Conservation (phyloP, 2,797 vertebrate species). For the Sylvilagus floridanus region DNA sequence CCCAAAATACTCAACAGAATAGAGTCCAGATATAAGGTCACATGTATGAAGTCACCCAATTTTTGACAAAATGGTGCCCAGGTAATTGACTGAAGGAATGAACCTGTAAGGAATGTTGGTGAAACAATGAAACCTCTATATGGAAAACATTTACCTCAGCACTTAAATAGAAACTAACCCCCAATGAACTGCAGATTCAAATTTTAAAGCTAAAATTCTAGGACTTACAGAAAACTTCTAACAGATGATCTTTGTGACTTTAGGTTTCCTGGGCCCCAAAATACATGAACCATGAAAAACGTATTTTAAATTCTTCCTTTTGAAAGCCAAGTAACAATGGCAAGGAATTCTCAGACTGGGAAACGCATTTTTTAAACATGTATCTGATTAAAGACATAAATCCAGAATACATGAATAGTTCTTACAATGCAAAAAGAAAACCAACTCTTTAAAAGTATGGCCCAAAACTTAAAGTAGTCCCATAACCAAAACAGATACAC, state of each 20-base stretch:
- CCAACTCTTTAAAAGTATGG: constrained; percentile 11
- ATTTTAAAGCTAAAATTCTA: constrained; percentile 37
- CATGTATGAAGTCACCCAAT: background rate
- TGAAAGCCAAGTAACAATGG: constrained; percentile 42
- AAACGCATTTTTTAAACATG: background rate
- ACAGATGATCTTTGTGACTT: background rate
- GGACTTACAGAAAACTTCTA: background rate
- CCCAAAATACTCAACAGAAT: background rate
- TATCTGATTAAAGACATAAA: constrained; percentile 31
- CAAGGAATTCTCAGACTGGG: background rate
- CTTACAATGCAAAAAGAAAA: background rate
- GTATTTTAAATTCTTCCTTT: background rate
- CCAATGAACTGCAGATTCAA: background rate
- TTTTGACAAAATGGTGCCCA: background rate
- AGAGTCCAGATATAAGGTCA: background rate
- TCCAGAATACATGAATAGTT: background rate
- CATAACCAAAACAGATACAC: background rate
- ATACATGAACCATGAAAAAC: background rate
- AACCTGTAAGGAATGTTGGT: background rate
- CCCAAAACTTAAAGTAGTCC: background rate
- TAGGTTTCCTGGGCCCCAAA: background rate
- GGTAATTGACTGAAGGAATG: background rate
- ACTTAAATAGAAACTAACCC: constrained; percentile 29
- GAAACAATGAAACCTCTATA: background rate
- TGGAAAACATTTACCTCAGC: background rate